These are phyloP conservation scores for Polyommatus icarus DNA, from an alignment of 2,888 invertebrate species.

Conservation along the genomic window DNA sequence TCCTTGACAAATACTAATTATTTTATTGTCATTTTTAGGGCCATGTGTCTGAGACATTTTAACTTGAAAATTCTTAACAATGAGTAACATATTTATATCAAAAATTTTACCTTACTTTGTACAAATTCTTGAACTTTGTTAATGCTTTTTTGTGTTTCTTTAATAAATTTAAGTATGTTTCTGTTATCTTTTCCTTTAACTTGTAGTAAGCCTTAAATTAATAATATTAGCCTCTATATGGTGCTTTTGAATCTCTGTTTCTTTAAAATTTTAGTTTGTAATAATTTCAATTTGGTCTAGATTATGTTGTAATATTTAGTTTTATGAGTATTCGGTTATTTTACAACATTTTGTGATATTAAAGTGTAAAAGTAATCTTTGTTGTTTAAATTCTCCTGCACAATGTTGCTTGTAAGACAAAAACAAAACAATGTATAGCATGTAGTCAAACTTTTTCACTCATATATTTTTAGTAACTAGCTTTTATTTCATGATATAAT, in stretches of 20 bases:
- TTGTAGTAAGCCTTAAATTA: background rate
- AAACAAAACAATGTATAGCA: no score
- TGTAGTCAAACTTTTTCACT: no score
- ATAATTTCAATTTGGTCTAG: constrained; percentile 3
- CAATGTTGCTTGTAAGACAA: background rate
- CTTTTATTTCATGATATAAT: no score
- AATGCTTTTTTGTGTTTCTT: background rate
- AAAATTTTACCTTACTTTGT: background rate
- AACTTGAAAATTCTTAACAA: background rate
- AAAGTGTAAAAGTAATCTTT: background rate
- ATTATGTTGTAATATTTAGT: constrained; percentile 27
- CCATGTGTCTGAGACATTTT: background rate
- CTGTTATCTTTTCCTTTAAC: background rate
- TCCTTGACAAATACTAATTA: background rate
- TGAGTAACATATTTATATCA: background rate
- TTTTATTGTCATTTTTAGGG: background rate
- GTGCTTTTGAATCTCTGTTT: constrained; percentile 16
- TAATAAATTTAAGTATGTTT: background rate
- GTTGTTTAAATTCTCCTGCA: background rate
- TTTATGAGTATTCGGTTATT: constrained; percentile 8
- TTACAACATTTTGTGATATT: constrained; percentile 27
- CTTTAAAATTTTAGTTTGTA: constrained; percentile 1
- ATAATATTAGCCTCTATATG: background rate
- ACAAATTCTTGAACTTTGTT: background rate
- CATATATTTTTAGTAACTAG: no score